Evolutionary conservation across 2,888 invertebrate species (phyloP).

Genomic region (Pollenia angustigena): DNA sequence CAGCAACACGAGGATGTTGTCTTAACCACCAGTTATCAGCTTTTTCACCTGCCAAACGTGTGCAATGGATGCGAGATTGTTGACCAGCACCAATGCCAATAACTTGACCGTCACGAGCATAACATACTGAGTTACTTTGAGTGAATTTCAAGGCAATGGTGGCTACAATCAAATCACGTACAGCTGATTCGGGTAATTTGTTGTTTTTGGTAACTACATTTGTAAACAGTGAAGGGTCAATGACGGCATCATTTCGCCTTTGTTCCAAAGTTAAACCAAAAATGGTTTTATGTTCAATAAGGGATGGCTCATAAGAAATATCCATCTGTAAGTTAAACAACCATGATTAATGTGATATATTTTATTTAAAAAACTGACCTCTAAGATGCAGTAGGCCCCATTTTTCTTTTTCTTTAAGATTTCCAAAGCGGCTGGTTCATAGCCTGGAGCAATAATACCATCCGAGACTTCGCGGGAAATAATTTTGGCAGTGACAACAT

Average conservation of each 20-base stretch:
- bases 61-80: conserved; percentile 99
- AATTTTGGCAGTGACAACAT: conserved; percentile 94
- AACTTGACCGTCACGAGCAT: conserved; percentile 92
- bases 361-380: conserved; percentile 84
- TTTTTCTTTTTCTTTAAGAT: conserved; percentile 97
- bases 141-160: conserved; percentile 98
- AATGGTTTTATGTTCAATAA: conserved; percentile 92
- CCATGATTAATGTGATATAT: neutral
- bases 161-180: conserved; percentile 96
- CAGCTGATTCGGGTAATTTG: conserved; percentile 88
- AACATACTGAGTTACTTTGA: conserved; percentile 99
- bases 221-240: conserved; percentile 90
- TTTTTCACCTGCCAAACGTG: conserved; percentile 97
- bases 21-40: conserved; percentile 99
- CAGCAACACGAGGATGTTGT: conserved; percentile 93
- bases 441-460: conserved; percentile 98
- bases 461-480: conserved; percentile 98
- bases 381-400: conserved; percentile 94
- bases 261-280: conserved; percentile 95
- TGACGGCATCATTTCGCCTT: conserved; percentile 94
- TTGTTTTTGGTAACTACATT: conserved; percentile 92
- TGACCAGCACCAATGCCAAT: conserved; percentile 99
- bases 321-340: conserved; percentile 88
- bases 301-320: conserved; percentile 91
- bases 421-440: conserved; percentile 91